Conservation (phyloP, 1,140 invertebrate genomes). For the Amphibalanus amphitrite region DNA sequence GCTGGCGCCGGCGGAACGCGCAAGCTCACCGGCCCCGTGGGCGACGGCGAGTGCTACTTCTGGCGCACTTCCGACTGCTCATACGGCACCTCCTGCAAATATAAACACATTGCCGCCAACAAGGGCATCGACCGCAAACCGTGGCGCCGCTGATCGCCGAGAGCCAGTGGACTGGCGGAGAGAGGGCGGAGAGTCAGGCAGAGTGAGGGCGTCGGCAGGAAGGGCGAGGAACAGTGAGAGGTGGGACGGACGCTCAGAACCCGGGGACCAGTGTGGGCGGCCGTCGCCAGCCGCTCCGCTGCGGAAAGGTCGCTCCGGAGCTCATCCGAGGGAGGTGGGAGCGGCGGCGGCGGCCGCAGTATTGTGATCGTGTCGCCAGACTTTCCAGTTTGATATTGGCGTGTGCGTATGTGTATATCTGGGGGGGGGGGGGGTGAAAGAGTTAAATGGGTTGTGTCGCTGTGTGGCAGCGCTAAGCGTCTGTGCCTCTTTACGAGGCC, state of each 20-base stretch:
- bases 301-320: not conserved
- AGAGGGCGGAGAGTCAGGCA: too few species aligned
- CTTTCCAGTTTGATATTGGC: not conserved
- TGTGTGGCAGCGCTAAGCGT: not conserved
- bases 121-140: slow-evolving; percentile 31
- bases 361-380: not conserved
- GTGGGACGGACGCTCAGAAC: too few species aligned
- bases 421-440: too few species aligned
- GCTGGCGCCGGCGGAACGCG: slow-evolving; percentile 1
- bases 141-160: slow-evolving; percentile 25
- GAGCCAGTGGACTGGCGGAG: too few species aligned
- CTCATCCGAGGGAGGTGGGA: not conserved
- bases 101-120: slow-evolving; percentile 27
- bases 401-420: too few species aligned
- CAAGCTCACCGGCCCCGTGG: slow-evolving; percentile 28
- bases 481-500: not conserved
- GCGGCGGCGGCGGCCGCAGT: too few species aligned
- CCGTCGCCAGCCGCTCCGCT: too few species aligned
- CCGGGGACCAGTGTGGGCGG: not conserved
- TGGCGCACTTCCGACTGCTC: slow-evolving; percentile 33
- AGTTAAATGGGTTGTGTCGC: not conserved
- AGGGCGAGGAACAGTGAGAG: too few species aligned
- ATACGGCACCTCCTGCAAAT: slow-evolving; percentile 28
- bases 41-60: slow-evolving; percentile 33
- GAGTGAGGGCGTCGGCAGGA: not conserved